Percentiles rank a stretch among this genome's conserved stretches.
phyloP scores from a whole-genome alignment of 92 coral and sea anemone species.

The Heliopora coerulea region DNA sequence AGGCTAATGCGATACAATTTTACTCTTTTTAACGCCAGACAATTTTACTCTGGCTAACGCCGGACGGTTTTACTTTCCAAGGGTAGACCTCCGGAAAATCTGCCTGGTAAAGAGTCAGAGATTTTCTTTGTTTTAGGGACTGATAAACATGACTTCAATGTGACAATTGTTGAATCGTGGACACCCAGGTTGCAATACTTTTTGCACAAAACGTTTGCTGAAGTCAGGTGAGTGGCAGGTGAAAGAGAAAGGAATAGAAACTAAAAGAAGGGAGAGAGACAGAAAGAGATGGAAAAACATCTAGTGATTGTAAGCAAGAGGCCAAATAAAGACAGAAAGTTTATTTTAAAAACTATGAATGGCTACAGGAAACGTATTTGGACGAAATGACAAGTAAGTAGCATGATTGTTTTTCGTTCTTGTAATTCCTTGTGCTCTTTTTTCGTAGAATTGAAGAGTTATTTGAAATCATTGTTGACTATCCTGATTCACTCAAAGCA shows the following conservation, averaged over 20 bases:
- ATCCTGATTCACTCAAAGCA: constrained; percentile 95
- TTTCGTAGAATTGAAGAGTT: constrained; percentile 76
- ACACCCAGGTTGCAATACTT: constrained; percentile 89
- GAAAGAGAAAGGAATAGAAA: background rate
- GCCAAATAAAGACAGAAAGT: no score
- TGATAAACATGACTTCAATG: constrained; percentile 17
- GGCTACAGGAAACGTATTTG: no score
- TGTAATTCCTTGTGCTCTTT: background rate
- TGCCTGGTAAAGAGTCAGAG: no score
- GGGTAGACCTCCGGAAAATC: no score
- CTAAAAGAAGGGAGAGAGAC: background rate
- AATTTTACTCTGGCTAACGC: no score
- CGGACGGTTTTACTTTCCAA: no score
- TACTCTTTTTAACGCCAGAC: no score
- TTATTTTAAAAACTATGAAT: no score
- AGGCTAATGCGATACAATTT: no score
- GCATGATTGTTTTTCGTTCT: background rate
- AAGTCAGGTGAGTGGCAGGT: constrained; percentile 64
- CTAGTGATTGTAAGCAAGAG: background rate
- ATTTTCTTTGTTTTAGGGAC: constrained; percentile 10
- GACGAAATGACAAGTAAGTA: no score
- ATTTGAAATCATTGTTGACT: constrained; percentile 90
- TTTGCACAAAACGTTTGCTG: constrained; percentile 91
- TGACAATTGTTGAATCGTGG: constrained; percentile 66
- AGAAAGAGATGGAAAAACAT: background rate